Conservation (phyloP, 2,888 invertebrate species). For the Lasioglossum malachurum region DNA sequence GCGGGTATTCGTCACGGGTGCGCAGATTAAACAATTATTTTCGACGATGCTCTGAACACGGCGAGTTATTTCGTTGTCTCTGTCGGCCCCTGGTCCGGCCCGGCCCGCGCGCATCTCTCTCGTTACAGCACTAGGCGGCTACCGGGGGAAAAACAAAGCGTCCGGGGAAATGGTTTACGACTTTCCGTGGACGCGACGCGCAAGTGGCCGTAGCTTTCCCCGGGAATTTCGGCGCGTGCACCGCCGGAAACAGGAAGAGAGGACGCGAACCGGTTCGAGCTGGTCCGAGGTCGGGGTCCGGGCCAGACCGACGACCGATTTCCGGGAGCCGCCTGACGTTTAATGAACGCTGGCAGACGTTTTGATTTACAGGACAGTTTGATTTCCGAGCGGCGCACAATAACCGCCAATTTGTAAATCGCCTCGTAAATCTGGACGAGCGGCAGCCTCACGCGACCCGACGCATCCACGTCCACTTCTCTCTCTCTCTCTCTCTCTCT, state of each 20-base stretch:
- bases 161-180: constrained; percentile 55
- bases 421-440: constrained; percentile 81
- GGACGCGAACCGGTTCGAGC: constrained; percentile 33
- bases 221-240: constrained; percentile 44
- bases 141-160: constrained; percentile 38
- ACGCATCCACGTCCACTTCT: constrained; percentile 36
- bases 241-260: constrained; percentile 16
- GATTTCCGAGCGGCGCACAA: constrained; percentile 82
- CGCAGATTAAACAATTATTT: constrained; percentile 57
- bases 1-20: constrained; percentile 28
- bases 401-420: constrained; percentile 85
- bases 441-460: constrained; percentile 43
- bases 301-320: constrained; percentile 64
- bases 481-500: background rate
- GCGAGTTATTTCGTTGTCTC: constrained; percentile 40
- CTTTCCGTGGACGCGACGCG: background rate
- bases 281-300: constrained; percentile 29
- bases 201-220: constrained; percentile 30
- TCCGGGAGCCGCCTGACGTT: constrained; percentile 79
- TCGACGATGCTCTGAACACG: constrained; percentile 39
- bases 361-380: constrained; percentile 84
- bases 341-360: constrained; percentile 82
- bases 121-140: background rate
- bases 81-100: background rate
- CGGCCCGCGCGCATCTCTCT: background rate